phyloP scores from a whole-genome alignment of 2,113 vertebrate species.

The Eudorcas thomsonii region DNA sequence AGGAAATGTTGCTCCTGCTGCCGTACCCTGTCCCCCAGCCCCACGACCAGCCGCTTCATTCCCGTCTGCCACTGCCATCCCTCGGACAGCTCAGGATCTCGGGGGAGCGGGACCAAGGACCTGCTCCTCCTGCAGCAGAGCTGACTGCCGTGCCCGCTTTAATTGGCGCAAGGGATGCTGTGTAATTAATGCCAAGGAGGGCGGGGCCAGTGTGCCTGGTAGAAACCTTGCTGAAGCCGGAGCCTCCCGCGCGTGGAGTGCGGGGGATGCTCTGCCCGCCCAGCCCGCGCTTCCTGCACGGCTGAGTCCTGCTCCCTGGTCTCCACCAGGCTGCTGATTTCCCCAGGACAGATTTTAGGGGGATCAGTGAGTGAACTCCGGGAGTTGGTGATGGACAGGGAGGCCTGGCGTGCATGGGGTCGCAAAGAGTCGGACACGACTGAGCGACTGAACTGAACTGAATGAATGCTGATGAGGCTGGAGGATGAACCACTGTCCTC shows the following conservation, averaged over 20 bases:
- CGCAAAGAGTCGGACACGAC: too few species aligned
- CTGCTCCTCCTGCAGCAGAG: constrained; percentile 11
- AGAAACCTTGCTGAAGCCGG: constrained; percentile 52
- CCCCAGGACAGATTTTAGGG: constrained; percentile 41
- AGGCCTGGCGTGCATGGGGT: too few species aligned
- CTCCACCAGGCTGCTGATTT: neutral
- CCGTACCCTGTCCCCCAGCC: neutral
- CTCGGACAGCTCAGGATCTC: neutral
- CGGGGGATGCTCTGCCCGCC: constrained; percentile 16
- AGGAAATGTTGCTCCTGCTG: accelerated
- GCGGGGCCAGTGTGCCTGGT: neutral
- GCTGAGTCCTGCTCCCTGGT: constrained; percentile 9
- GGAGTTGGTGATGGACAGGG: too few species aligned
- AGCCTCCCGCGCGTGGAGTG: constrained; percentile 60
- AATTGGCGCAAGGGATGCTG: constrained; percentile 54
- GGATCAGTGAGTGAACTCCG: neutral
- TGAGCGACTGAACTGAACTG: too few species aligned
- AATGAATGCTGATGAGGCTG: constrained; percentile 52
- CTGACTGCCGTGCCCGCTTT: constrained; percentile 31
- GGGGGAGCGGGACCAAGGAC: neutral
- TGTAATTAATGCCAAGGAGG: constrained; percentile 65
- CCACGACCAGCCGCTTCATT: neutral
- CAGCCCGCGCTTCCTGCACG: neutral
- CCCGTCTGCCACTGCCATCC: neutral
- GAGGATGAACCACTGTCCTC: neutral